Base-by-base conservation (phyloP, 2,888 invertebrate species). In the Auanema freiburgensis region DNA sequence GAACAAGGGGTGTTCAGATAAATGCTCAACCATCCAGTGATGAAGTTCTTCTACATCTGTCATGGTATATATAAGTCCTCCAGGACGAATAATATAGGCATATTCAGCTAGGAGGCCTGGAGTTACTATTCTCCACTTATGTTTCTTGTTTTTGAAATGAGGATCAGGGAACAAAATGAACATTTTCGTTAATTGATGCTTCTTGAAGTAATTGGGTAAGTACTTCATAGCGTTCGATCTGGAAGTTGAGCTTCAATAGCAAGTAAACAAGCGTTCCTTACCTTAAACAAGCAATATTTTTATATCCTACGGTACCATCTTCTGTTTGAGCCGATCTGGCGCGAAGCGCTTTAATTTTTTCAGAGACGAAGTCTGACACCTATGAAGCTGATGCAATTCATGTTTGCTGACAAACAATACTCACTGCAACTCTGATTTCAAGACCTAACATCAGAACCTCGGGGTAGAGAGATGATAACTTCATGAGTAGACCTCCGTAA, bases 101-200 rank as follows among this genome's bases (percentile, higher is more conserved):
- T 98, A 99, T 86, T 98, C 98, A 1, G 96, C 92, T 23, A 99
- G 87, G 42, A 97, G 87, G 77, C 91, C 90, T 78, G 91, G 89
- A 84, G 93, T 97, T 69, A 99, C 93, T 67, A 99, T 98, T 66
- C 98, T 88, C 98, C 98, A 98, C 85, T 98, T 98, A 84, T 97
- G 95, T 86, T 72, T 71, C 52, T 66, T 63, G 46, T 68, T 72
- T 85, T 98, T 99, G 85, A 99, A 99, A 87, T 99, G 98, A 40
- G 98, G 98, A 87, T 98, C 98, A 24, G 98, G 98, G 85, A 95
- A 98, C 18, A 99, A 87, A 85, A 99, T 97, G 85, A 99, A 98
- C 91, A 99, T 92, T 52, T 80, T 79, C 24, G 73, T 71, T 6
- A 81, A 70, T 88, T 94, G 97, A 70, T 91, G 92, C 87, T 96